These are phyloP conservation scores for Macropis europaea DNA, from an alignment of 2,888 invertebrate species.

Conservation along the genomic window DNA sequence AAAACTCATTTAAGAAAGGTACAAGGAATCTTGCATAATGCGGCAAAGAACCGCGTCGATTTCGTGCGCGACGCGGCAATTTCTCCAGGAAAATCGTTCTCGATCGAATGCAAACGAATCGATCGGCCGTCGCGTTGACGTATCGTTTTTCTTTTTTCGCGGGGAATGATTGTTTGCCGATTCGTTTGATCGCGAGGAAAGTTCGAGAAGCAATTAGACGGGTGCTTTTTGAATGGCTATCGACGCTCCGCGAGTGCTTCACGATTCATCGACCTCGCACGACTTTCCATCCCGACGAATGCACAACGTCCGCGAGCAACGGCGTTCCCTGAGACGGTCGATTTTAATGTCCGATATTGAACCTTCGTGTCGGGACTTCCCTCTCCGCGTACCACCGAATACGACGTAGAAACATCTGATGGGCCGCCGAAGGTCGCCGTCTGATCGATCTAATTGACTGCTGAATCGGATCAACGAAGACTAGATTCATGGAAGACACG, in stretches of 20 bases:
- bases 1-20: slow-evolving; percentile 25
- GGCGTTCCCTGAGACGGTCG: slow-evolving; percentile 24
- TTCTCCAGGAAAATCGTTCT: neutral
- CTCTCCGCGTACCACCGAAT: neutral
- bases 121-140: neutral
- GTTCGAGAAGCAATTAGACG: neutral
- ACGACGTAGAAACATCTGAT: slow-evolving; percentile 14
- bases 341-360: slow-evolving; percentile 29
- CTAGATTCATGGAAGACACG: slow-evolving; percentile 48
- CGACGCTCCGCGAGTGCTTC: slow-evolving; percentile 2
- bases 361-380: neutral
- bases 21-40: slow-evolving; percentile 22
- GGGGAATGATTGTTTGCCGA: neutral
- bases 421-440: slow-evolving; percentile 24
- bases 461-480: slow-evolving; percentile 33
- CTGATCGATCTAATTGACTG: slow-evolving; percentile 41
- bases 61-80: neutral
- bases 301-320: neutral
- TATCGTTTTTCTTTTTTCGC: neutral
- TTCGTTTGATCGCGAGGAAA: neutral
- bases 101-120: neutral
- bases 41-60: neutral
- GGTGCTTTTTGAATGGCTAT: slow-evolving; percentile 25
- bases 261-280: slow-evolving; percentile 16
- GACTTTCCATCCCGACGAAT: slow-evolving; percentile 5